Conservation (phyloP, 1,140 invertebrate species). For the Lerema accius region DNA sequence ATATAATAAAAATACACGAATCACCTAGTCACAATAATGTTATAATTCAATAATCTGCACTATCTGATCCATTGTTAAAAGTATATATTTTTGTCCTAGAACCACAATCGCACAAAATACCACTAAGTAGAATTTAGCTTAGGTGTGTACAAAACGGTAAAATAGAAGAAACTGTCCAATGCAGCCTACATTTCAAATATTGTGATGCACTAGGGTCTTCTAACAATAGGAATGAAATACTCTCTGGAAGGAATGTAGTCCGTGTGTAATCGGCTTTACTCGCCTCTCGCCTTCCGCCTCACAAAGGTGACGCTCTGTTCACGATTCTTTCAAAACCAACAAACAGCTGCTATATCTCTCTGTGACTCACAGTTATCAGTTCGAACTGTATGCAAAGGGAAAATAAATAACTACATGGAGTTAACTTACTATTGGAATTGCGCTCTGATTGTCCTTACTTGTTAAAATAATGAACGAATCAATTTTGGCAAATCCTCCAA, state of each 20-base stretch:
- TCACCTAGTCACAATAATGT: no score
- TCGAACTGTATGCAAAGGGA: slow-evolving; percentile 5
- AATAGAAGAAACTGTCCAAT: slow-evolving; percentile 44
- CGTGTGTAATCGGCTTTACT: slow-evolving; percentile 75
- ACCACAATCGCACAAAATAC: no score
- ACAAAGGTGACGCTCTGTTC: slow-evolving; percentile 43
- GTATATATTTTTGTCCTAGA: no score
- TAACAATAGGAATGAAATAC: slow-evolving; percentile 61
- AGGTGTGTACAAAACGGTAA: slow-evolving; percentile 41
- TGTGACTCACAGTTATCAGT: slow-evolving; percentile 7
- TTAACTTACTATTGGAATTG: slow-evolving; percentile 13
- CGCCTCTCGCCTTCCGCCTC: slow-evolving; percentile 45
- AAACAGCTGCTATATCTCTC: slow-evolving; percentile 32
- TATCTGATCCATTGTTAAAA: no score
- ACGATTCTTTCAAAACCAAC: slow-evolving; percentile 44
- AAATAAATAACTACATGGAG: slow-evolving; percentile 1
- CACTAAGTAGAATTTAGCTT: slow-evolving; percentile 22
- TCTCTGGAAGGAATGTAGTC: slow-evolving; percentile 55
- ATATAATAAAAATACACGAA: no score
- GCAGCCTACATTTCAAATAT: slow-evolving; percentile 49
- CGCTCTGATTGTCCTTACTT: slow-evolving; percentile 15
- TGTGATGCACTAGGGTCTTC: slow-evolving; percentile 42
- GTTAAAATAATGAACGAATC: slow-evolving; percentile 24
- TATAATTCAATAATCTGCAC: no score
- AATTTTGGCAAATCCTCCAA: slow-evolving; percentile 38